phyloP scores from a whole-genome alignment of 1,140 invertebrate species.

The Plutomurus gul region DNA sequence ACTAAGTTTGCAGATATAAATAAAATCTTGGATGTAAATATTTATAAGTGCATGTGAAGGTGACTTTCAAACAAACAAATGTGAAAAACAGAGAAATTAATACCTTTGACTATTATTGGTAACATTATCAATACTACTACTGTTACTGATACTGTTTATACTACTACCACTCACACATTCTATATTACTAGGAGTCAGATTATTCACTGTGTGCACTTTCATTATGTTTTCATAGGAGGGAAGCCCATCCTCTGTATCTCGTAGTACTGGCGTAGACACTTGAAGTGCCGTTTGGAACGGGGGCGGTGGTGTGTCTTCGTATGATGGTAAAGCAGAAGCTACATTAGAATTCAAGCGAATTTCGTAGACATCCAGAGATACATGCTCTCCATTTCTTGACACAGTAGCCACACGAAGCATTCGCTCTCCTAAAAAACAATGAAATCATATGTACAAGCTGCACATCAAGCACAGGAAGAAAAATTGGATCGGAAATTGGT shows the following conservation, averaged over 20 bases:
- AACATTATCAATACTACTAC: background rate
- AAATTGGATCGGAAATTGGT: too few species aligned
- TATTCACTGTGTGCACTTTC: background rate
- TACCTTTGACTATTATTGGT: too few species aligned
- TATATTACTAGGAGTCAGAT: background rate
- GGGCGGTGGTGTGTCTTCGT: conserved; percentile 14
- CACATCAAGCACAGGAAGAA: too few species aligned
- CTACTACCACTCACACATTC: too few species aligned
- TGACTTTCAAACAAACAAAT: too few species aligned
- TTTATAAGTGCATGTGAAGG: too few species aligned
- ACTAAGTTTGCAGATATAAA: too few species aligned
- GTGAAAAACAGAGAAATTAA: too few species aligned
- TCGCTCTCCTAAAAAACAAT: background rate
- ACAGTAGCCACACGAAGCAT: background rate
- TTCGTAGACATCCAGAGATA: background rate
- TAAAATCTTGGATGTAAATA: too few species aligned
- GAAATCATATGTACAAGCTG: background rate
- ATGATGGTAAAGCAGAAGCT: background rate
- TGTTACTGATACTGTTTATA: background rate
- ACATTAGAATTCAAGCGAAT: background rate
- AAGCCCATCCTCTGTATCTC: background rate
- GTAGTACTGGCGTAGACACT: background rate
- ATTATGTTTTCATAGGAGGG: background rate
- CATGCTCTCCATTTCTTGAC: background rate
- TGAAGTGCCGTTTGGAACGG: background rate